Evolutionary conservation across 2,888 invertebrate genomes (phyloP), one percentile per base, ranked within the genome.

Genomic region (Malthinus flaveolus): DNA sequence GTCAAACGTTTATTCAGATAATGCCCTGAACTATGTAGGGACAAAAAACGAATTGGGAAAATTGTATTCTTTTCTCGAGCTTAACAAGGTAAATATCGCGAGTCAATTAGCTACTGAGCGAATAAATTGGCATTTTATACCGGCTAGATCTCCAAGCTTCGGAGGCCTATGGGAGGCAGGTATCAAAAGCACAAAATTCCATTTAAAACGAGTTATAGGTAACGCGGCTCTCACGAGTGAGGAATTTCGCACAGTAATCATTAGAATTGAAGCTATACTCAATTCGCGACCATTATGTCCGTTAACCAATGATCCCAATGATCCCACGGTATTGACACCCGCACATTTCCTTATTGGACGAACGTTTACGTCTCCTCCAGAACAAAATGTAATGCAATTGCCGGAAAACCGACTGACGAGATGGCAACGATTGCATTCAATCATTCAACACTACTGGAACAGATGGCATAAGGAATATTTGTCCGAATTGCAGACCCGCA

Each of bases 321-420:
- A 72, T 50, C 45, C 67, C 11, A 51, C 42, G 36, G 57, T 63
- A 6, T 61, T 72, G 0, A 71, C 71, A 13, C 70, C 73, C 1
- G 62, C 65, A 13, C 73, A 73, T 57, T 74, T 74, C 49, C 58
- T 73, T 4, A 68, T 72, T 44, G 68, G 68, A 12, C 47, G 60
- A 36, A 15, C 64, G 13, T 32, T 68, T 4, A 56, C 68, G 60
- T 11, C 66, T 12, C 7, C 66, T 7, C 66, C 64, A 8, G 59
- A 66, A 7, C 62, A 56, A 2, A 53, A 66, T 39, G 4, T 71
- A 1, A 36, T 13, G 0, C 52, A 68, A 5, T 7, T 62, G 0
- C 51, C 54, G 2, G 42, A 56, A 4, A 68, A 67, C 35, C 55
- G 63, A 4, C 58, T 72, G 6, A 45, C 51, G 1, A 49, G 66